Evolutionary conservation across 2,888 invertebrate genomes (phyloP), one percentile per base, ranked within the genome.

Genomic region (Subacronicta megacephala): DNA sequence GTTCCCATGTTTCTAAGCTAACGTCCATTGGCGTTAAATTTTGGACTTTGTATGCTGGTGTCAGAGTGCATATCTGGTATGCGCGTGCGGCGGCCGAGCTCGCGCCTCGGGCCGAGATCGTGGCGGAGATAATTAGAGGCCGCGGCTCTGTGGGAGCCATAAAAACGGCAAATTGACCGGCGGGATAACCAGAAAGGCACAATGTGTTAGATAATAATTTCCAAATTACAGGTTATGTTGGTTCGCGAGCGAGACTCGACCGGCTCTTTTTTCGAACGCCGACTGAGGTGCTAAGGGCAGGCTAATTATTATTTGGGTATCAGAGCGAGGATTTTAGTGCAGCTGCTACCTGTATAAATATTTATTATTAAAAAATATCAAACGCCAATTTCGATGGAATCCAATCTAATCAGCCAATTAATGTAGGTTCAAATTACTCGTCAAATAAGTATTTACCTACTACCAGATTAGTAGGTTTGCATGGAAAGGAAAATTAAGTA

Each of bases 141-240:
- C 92, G 91, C 90, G 87, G 92, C 92, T 85, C 89, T 90, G 92
- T 92, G 92, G 93, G 90, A 92, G 93, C 93, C 91, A 94, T 94
- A 93, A 94, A 94, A 94, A 94, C 93, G 88, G 93, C 93, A 93
- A 94, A 94, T 93, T 94, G 93, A 93, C 94, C 94, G 93, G 92
- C 93, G 94, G 93, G 94, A 94, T 93, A 93, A 92, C 91, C 93
- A 93, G 92, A 94, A 93, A 94, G 94, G 93, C 94, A 93, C 93
- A 94, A 94, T 94, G 93, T 94, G 94, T 94, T 94, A 94, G 93
- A 94, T 93, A 93, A 93, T 93, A 93, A 94, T 93, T 94, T 94
- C 93, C 93, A 93, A 94, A 93, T 94, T 94, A 93, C 90, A 93
- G 93, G 94, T 93, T 93, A 85, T 89, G 92, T 89, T 84, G 86